Conservation (phyloP, 2,113 vertebrate genomes). For the Mormyrus lacerda region DNA sequence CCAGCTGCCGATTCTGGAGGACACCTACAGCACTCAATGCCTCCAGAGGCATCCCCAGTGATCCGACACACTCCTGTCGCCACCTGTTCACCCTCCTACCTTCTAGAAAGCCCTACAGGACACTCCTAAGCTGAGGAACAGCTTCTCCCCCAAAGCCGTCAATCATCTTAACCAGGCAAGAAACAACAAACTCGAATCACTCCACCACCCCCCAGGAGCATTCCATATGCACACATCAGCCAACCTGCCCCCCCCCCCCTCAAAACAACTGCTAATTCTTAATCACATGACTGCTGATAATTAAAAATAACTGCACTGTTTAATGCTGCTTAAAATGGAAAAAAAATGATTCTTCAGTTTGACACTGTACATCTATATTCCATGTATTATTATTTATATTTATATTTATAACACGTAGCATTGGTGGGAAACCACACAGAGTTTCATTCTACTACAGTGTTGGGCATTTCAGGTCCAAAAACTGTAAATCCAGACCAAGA, state of each 20-base stretch:
- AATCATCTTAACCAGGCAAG: neutral
- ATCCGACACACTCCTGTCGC: neutral
- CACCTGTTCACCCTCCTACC: neutral
- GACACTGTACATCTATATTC: neutral
- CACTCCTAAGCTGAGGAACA: neutral
- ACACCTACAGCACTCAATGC: neutral
- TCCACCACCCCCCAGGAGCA: neutral
- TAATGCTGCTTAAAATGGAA: too few species aligned
- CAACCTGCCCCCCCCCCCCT: too few species aligned
- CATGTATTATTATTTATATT: neutral
- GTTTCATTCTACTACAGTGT: neutral
- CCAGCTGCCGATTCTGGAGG: neutral
- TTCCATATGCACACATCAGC: neutral
- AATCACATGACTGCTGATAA: neutral
- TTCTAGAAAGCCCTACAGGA: neutral
- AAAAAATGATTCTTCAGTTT: neutral
- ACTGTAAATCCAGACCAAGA: neutral
- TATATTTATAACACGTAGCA: neutral
- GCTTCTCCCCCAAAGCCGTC: neutral
- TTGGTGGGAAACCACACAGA: neutral
- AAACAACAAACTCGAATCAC: neutral
- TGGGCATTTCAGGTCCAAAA: too few species aligned
- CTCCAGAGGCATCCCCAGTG: neutral
- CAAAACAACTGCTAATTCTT: neutral
- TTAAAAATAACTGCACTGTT: neutral